Evolutionary conservation across 1,140 invertebrate species (phyloP), one percentile per base, ranked within the genome.

Genomic region (Calephelis virginiensis): DNA sequence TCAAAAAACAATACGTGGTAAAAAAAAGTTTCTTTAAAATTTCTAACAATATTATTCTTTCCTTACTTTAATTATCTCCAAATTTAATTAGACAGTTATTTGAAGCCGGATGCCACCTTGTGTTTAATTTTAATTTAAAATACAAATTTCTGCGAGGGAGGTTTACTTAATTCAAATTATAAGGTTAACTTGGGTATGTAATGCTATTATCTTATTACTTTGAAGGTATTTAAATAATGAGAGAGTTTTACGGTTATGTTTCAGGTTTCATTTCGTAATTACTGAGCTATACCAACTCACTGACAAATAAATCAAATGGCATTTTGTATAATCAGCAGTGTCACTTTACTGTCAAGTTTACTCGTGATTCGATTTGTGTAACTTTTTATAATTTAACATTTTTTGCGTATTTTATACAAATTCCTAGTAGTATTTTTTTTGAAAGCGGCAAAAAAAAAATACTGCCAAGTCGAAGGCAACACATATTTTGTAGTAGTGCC

Each of bases 51-150:
- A 10, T 53, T 53, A 56, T 56, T 37, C 50, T 62, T 62, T 17
- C 40, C 8, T 62, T 46, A 43, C 50, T 5, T 62, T 62, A 62
- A 62, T 62, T 62, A 62, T 14, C 40, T 46, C 14, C 45, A 46
- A 62, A 62, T 62, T 62, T 62, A 62, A 62, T 62, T 62, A 62
- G 45, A 40, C 43, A 62, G 61, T 62, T 62, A 62, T 62, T 17
- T 46, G 43, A 45, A 43, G 43, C 61, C 61, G 61, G 40, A 13
- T 62, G 50, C 50, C 50, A 37, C 50, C 14, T 62, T 62, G 43
- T 62, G 45, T 62, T 45, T 62, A 45, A 62, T 62, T 62, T 62
- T 62, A 62, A 62, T 62, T 62, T 62, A 9, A 62, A 56, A 56
- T 37, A 62, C 61, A 46, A 46, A 62, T 62, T 45, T 56, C 8